These are phyloP conservation scores for Hyposoter didymator DNA, from an alignment of 2,888 invertebrate genomes.

Conservation along the genomic window DNA sequence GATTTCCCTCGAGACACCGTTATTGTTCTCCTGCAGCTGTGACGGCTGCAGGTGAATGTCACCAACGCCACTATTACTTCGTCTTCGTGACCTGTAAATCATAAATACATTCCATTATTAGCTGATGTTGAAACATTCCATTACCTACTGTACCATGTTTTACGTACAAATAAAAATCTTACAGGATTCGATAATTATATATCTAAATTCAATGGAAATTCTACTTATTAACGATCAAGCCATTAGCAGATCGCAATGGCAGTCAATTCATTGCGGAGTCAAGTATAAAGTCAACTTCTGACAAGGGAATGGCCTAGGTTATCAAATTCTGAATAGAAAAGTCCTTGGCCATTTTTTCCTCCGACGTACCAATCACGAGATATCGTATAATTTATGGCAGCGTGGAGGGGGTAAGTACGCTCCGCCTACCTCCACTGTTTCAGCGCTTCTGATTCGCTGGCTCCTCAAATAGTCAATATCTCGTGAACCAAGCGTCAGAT, in stretches of 20 bases:
- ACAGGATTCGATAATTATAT: neutral
- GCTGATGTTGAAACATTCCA: neutral
- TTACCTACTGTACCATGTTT: neutral
- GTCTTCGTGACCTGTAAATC: conserved; percentile 90
- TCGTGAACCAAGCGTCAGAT: neutral
- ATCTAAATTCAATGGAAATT: neutral
- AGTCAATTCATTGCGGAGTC: neutral
- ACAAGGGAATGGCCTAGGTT: neutral
- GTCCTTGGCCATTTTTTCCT: neutral
- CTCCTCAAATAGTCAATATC: neutral
- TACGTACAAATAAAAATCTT: neutral
- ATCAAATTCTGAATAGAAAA: neutral
- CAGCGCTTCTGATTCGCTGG: neutral
- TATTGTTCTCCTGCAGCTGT: conserved; percentile 85
- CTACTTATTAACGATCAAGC: neutral
- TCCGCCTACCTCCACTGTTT: neutral
- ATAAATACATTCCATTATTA: conserved; percentile 32
- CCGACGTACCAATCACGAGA: neutral
- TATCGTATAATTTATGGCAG: neutral
- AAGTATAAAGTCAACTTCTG: neutral
- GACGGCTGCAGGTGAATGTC: conserved; percentile 90
- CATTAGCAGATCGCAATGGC: neutral
- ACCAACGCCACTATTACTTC: conserved; percentile 92
- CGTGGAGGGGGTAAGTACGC: neutral
- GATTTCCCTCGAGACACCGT: conserved; percentile 85